Conservation (phyloP, 2,888 invertebrate species). For the Pyrrhia umbra region DNA sequence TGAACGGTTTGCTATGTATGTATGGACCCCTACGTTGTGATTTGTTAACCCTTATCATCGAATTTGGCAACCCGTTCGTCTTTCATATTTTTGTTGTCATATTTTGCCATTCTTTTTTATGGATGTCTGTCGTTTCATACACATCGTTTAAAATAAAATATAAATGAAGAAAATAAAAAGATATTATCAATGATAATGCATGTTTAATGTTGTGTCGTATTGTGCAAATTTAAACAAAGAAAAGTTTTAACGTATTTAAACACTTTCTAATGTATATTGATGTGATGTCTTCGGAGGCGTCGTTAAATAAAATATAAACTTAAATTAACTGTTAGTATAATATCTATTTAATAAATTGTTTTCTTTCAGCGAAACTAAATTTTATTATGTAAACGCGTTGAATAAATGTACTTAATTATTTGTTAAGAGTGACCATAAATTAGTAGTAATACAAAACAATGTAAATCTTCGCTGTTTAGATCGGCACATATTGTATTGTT, state of each 20-base stretch:
- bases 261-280: constrained; percentile 11
- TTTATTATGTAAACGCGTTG: constrained; percentile 22
- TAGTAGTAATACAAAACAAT: constrained; percentile 24
- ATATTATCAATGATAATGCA: constrained; percentile 60
- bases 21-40: constrained; percentile 56
- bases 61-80: constrained; percentile 32
- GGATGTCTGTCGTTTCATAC: constrained; percentile 41
- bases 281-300: constrained; percentile 7
- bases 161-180: constrained; percentile 48
- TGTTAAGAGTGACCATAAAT: constrained; percentile 31
- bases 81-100: constrained; percentile 53
- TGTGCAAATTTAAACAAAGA: constrained; percentile 49
- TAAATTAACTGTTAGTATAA: constrained; percentile 15
- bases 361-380: constrained; percentile 46
- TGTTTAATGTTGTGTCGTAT: constrained; percentile 67
- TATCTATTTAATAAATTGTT: constrained; percentile 34
- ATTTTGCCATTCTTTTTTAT: constrained; percentile 51
- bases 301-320: constrained; percentile 7
- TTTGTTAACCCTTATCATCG: constrained; percentile 59
- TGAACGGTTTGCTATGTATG: constrained; percentile 60
- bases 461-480: constrained; percentile 31
- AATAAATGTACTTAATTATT: constrained; percentile 16
- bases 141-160: constrained; percentile 47
- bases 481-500: constrained; percentile 21
- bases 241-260: constrained; percentile 24